Base-by-base conservation (phyloP, 2,888 invertebrate genomes). In the Galeopsomyia nigrocyanea region DNA sequence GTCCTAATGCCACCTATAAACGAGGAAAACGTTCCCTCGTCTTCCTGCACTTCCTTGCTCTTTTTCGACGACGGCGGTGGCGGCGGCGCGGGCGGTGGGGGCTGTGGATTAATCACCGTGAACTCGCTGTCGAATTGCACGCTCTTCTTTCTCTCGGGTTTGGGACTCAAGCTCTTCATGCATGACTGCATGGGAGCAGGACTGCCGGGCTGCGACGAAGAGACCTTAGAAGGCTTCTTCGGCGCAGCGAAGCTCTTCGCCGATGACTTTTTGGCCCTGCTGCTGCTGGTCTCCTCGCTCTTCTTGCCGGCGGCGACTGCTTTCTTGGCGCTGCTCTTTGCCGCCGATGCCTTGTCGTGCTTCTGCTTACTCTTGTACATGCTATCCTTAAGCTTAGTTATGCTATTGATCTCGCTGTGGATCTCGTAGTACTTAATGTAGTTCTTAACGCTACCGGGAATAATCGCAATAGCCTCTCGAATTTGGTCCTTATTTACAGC, bases 401-500 rank as follows among this genome's bases (percentile, higher is more conserved):
- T 76, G 76, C 66, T 76, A 73, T 76, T 79, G 71, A 77, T 79
- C 76, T 81, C 78, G 47, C 72, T 75, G 66, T 80, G 79, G 75
- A 83, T 80, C 78, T 86, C 86, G 77, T 85, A 86, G 75, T 83
- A 82, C 72, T 82, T 80, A 75, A 86, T 81, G 76, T 84, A 85
- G 77, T 77, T 86, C 70, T 79, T 83, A 82, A 86, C 85, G 78
- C 83, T 86, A 82, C 85, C 85, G 58, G 84, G 84, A 73, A 78
- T 78, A 80, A 84, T 83, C 55, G 79, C 79, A 77, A 80, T 79
- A 75, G 77, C 77, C 75, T 82, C 80, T 72, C 79, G 77, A 76
- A 79, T 79, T 84, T 84, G 84, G 82, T 84, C 83, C 77, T 79
- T 79, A 81, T 82, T 84, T 85, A 84, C 72, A 78, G 76, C 83